These are phyloP conservation scores for Sebastes trivittatus DNA, from an alignment of 2,797 vertebrate genomes.

Conservation along the genomic window DNA sequence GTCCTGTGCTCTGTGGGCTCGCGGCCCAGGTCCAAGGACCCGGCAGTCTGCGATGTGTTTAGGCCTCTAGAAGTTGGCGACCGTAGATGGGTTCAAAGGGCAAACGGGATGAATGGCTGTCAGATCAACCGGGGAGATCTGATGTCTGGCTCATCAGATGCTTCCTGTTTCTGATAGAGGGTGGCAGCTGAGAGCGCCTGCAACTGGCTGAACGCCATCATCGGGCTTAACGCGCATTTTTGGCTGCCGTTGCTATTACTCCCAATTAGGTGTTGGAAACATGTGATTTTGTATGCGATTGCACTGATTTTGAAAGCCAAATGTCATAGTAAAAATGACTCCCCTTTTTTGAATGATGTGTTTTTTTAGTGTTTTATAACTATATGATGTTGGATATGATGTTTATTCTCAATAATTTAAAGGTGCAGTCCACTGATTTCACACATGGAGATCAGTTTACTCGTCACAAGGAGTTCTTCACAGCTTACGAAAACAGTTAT, in stretches of 20 bases:
- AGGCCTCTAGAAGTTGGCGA: slow-evolving; percentile 34
- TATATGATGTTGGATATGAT: not conserved
- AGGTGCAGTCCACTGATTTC: not conserved
- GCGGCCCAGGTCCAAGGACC: slow-evolving; percentile 8
- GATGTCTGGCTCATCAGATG: slow-evolving; percentile 64
- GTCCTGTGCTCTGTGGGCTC: slow-evolving; percentile 25
- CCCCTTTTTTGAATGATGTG: not conserved
- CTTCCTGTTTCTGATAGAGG: slow-evolving; percentile 68
- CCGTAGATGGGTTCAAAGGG: slow-evolving; percentile 50
- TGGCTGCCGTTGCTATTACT: not conserved
- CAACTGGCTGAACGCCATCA: slow-evolving; percentile 36
- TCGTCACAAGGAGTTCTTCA: not conserved
- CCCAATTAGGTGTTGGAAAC: not conserved
- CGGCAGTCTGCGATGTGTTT: slow-evolving; percentile 23
- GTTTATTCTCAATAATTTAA: not conserved
- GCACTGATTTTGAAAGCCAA: not conserved
- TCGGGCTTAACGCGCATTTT: slow-evolving; percentile 27
- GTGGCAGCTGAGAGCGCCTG: slow-evolving; percentile 60
- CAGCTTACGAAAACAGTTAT: not conserved
- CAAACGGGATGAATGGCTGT: slow-evolving; percentile 55
- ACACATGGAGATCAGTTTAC: not conserved
- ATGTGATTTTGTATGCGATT: not conserved
- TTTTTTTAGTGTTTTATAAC: not conserved
- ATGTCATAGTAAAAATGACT: not conserved
- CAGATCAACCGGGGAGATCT: slow-evolving; percentile 53